Conservation (phyloP, 2,797 vertebrate genomes). For the Gastrophryne carolinensis region DNA sequence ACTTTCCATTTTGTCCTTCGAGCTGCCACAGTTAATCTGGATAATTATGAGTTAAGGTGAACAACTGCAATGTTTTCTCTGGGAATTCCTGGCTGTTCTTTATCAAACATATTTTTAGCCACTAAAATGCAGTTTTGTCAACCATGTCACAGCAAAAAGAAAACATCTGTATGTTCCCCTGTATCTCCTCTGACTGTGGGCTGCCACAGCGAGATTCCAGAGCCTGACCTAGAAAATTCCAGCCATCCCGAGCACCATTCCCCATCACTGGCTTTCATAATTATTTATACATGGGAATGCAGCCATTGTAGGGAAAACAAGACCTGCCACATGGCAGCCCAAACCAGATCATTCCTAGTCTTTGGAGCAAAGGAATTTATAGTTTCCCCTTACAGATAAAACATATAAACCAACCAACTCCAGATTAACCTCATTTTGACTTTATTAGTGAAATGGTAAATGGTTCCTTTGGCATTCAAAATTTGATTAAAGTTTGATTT, state of each 20-base stretch:
- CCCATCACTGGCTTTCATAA: constrained; percentile 10
- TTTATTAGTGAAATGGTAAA: too few relatives aligned
- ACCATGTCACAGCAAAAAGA: constrained; percentile 52
- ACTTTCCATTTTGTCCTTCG: neutral
- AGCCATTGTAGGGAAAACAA: constrained; percentile 22
- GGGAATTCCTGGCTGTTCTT: constrained; percentile 13
- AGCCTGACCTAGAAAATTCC: constrained; percentile 53
- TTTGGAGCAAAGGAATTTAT: too few relatives aligned
- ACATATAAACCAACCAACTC: too few relatives aligned
- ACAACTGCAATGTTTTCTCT: neutral
- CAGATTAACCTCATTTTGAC: too few relatives aligned
- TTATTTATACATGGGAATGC: constrained; percentile 36
- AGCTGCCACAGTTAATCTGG: neutral
- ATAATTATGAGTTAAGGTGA: neutral
- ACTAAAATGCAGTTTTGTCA: constrained; percentile 15
- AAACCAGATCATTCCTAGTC: too few relatives aligned
- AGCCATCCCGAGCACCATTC: constrained; percentile 31
- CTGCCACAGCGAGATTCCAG: constrained; percentile 49
- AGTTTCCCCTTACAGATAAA: too few relatives aligned
- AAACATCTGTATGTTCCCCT: constrained; percentile 51
- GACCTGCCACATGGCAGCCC: too few relatives aligned
- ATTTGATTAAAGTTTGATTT: too few relatives aligned
- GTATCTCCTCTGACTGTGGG: constrained; percentile 28
- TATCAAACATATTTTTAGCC: constrained; percentile 17
- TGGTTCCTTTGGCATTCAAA: too few relatives aligned